These are phyloP conservation scores for Elgaria multicarinata DNA, from an alignment of 2,113 vertebrate species.

Conservation along the genomic window DNA sequence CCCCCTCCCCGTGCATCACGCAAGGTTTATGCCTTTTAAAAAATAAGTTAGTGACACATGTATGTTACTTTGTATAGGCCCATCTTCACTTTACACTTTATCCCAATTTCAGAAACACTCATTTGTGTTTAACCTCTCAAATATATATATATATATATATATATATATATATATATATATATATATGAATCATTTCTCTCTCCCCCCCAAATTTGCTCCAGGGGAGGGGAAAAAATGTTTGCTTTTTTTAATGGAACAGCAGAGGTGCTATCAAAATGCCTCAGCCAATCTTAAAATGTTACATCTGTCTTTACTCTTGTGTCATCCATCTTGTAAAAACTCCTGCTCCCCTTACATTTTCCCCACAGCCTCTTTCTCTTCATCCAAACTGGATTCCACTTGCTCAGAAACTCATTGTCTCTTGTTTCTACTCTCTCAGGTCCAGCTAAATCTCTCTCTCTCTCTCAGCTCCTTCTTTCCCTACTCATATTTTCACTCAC, in stretches of 20 bases:
- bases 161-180: no score
- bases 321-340: background rate
- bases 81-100: background rate
- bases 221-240: background rate
- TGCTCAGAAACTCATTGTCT: background rate
- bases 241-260: background rate
- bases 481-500: background rate
- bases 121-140: background rate
- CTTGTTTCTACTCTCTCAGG: background rate
- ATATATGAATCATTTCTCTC: background rate
- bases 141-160: no score
- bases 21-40: background rate
- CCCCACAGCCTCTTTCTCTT: background rate
- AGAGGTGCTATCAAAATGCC: background rate
- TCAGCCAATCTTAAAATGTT: background rate
- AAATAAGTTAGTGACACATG: background rate
- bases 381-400: background rate
- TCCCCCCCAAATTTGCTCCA: background rate
- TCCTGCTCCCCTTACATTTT: background rate
- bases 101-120: background rate
- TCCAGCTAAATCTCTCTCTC: background rate
- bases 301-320: no score
- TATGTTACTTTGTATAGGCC: background rate
- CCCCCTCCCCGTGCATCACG: background rate
- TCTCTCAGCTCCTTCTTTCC: background rate